phyloP scores from a whole-genome alignment of 2,888 invertebrate genomes.

The Portevinia maculata region DNA sequence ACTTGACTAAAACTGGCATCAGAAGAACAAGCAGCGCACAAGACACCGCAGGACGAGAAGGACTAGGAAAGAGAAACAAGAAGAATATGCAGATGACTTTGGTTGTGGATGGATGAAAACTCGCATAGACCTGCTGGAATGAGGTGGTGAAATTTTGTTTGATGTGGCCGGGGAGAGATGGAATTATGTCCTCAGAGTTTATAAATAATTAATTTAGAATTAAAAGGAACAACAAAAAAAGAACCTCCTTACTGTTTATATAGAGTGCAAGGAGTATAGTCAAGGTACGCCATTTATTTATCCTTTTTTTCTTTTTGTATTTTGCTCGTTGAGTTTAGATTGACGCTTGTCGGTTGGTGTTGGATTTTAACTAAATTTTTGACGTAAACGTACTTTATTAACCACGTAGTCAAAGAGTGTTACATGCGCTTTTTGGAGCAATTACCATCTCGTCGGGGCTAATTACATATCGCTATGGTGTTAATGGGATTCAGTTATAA shows the following conservation, averaged over 20 bases:
- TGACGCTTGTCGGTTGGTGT: background rate
- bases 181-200: slow-evolving; percentile 73
- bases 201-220: slow-evolving; percentile 73
- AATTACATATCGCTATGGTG: background rate
- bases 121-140: slow-evolving; percentile 24
- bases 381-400: slow-evolving; percentile 24
- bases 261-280: slow-evolving; percentile 1
- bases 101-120: slow-evolving; percentile 41
- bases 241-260: slow-evolving; percentile 21
- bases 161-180: slow-evolving; percentile 68
- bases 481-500: background rate
- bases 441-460: slow-evolving; percentile 8
- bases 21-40: slow-evolving; percentile 3
- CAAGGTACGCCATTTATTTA: background rate
- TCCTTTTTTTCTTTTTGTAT: background rate
- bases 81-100: slow-evolving; percentile 71
- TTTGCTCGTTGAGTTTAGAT: background rate
- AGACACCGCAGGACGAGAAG: background rate
- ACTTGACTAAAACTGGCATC: slow-evolving; percentile 48
- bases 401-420: slow-evolving; percentile 1
- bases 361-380: slow-evolving; percentile 23
- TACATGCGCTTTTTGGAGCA: background rate
- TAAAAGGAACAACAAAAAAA: slow-evolving; percentile 37
- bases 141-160: slow-evolving; percentile 58
- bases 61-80: slow-evolving; percentile 9